phyloP scores from a whole-genome alignment of 1,140 invertebrate genomes.

The Heliothis subflexa region DNA sequence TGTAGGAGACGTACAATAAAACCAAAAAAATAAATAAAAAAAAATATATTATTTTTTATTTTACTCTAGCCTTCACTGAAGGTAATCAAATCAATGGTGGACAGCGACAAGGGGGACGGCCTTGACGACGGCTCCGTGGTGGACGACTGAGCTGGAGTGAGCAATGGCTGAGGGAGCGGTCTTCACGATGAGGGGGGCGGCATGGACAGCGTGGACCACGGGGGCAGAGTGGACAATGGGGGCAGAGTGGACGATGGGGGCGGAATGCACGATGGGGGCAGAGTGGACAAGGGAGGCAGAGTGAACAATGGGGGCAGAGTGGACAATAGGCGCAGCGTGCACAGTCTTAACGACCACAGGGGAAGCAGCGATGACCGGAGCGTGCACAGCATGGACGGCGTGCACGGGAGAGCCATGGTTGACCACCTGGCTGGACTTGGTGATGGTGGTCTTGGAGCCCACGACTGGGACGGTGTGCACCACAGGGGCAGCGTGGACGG shows the following conservation, averaged over 20 bases:
- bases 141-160: slow-evolving; percentile 76
- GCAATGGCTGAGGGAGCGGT: slow-evolving; percentile 74
- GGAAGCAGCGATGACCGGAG: slow-evolving; percentile 70
- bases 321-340: slow-evolving; percentile 32
- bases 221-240: slow-evolving; percentile 72
- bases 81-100: slow-evolving; percentile 64
- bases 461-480: slow-evolving; percentile 70
- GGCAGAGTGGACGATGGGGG: slow-evolving; percentile 65
- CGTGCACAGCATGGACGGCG: slow-evolving; percentile 60
- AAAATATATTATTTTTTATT: slow-evolving; percentile 27
- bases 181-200: slow-evolving; percentile 75
- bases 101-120: slow-evolving; percentile 85
- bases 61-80: slow-evolving; percentile 35
- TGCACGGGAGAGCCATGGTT: slow-evolving; percentile 69
- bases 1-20: neutral
- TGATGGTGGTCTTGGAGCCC: slow-evolving; percentile 75
- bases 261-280: slow-evolving; percentile 54
- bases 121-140: slow-evolving; percentile 85
- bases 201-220: slow-evolving; percentile 70
- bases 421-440: slow-evolving; percentile 78
- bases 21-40: slow-evolving; percentile 26
- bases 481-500: slow-evolving; percentile 74
- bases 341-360: slow-evolving; percentile 71
- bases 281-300: slow-evolving; percentile 36
- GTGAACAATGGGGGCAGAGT: slow-evolving; percentile 54